Evolutionary conservation across 2,888 invertebrate genomes (phyloP).

Genomic region (Drosophila paucipuncta): DNA sequence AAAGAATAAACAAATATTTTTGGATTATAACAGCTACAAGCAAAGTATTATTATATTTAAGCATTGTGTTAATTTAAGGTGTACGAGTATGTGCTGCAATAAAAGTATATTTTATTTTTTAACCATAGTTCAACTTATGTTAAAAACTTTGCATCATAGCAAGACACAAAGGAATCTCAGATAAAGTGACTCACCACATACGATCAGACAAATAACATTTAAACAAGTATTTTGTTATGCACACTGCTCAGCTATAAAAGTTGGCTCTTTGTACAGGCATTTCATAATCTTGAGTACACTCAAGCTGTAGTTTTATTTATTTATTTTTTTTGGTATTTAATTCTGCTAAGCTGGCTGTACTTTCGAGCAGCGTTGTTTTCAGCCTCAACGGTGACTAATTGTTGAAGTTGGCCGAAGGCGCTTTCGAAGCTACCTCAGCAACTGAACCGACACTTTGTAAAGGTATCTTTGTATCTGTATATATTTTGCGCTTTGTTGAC

Average conservation of each 20-base stretch:
- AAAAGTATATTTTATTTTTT: background rate
- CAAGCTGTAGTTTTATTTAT: conserved; percentile 3
- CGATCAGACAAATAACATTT: background rate
- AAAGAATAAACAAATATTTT: background rate
- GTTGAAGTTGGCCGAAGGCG: conserved; percentile 46
- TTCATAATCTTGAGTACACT: conserved; percentile 22
- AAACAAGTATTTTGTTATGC: background rate
- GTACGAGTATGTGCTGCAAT: background rate
- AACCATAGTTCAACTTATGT: background rate
- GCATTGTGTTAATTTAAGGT: background rate
- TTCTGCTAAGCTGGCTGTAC: conserved; percentile 30
- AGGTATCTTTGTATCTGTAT: conserved; percentile 27
- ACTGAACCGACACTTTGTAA: conserved; percentile 27
- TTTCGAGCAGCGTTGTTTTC: conserved; percentile 11
- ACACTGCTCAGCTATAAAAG: background rate
- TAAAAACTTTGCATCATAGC: background rate
- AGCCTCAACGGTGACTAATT: conserved; percentile 73
- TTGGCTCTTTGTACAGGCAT: conserved; percentile 10
- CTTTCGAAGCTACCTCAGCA: conserved; percentile 28
- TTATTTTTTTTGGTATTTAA: conserved; percentile 21
- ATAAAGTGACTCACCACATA: background rate
- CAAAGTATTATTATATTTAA: background rate
- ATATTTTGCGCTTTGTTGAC: conserved; percentile 50
- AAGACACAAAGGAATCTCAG: background rate
- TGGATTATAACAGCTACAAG: background rate